Evolutionary conservation across 2,113 vertebrate species (phyloP), one percentile per base, ranked within the genome.

Genomic region (Lethenteron camtschaticum): DNA sequence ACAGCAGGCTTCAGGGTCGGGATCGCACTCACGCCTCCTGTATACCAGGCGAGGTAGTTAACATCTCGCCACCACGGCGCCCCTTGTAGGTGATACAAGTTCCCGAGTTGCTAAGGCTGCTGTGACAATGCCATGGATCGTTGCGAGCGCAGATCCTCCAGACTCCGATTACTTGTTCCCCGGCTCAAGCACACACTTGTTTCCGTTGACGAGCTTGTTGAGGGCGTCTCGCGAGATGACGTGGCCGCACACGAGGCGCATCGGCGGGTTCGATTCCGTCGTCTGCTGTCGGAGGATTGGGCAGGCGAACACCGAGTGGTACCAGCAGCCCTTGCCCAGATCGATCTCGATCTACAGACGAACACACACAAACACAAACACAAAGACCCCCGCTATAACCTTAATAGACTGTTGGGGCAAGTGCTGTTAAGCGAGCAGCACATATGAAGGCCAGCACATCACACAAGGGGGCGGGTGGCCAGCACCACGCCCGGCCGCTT

Each of bases 171-270:
- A 12, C n/a, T 12, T 24, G 16, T 11, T 20, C 56, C 59, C 11
- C 11, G 69, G 70, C 71, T 73, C 6, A 12, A 56, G 58, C 58
- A 86, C 85, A 84, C 82, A 87, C 85, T 87, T 87, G 85, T 85
- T 87, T 76, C 85, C 85, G 75, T 86, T 87, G 76, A 87, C 85
- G 84, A 87, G 86, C 81, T 87, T 87, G 81, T 86, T 87, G 76
- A 87, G 82, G 77, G 85, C 85, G 73, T 87, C 85, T 81, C 85
- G 83, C 72, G 85, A 87, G 79, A 87, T 87, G 77, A 87, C 86
- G 72, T 87, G 85, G 71, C 85, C 85, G 76, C 85, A 87, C 70
- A 87, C 85, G 76, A 87, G 73, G 72, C 86, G 86, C 85, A 87
- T 87, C 72, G 85, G 85, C 68, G 85, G 85, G 66, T 86, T 87